Conservation (phyloP, 2,113 vertebrate genomes). For the Agapornis roseicollis region DNA sequence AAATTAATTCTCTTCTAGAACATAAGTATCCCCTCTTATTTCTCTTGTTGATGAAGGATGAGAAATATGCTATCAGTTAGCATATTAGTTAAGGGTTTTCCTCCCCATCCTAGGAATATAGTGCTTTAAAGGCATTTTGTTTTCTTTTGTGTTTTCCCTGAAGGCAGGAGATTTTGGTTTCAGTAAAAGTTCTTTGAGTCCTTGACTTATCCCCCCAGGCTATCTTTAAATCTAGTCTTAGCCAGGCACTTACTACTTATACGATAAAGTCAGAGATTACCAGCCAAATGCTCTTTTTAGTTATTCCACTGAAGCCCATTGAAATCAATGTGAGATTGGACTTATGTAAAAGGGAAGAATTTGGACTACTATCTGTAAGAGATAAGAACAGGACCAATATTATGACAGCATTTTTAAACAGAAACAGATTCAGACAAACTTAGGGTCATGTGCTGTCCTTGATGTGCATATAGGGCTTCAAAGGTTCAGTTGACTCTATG, state of each 20-base stretch:
- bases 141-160: neutral
- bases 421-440: neutral
- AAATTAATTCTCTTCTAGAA: accelerated
- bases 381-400: conserved; percentile 61
- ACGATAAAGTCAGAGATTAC: conserved; percentile 45
- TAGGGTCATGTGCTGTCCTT: neutral
- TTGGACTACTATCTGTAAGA: conserved; percentile 36
- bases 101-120: accelerated
- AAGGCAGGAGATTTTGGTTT: neutral
- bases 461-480: neutral
- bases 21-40: neutral
- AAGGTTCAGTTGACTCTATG: neutral
- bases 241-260: conserved; percentile 22
- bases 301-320: conserved; percentile 25
- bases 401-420: neutral
- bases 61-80: neutral
- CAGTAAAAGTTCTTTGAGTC: neutral
- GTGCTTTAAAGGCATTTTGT: neutral
- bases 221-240: conserved; percentile 64
- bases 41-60: neutral
- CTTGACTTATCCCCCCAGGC: conserved; percentile 41
- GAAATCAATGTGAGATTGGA: conserved; percentile 66
- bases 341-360: conserved; percentile 15
- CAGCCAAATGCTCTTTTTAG: conserved; percentile 47
- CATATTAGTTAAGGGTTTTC: neutral